A percentile compares a stretch with the other conserved stretches of the same genome.
phyloP scores from a whole-genome alignment of 2,888 invertebrate genomes.

The Torymus tubicola region DNA sequence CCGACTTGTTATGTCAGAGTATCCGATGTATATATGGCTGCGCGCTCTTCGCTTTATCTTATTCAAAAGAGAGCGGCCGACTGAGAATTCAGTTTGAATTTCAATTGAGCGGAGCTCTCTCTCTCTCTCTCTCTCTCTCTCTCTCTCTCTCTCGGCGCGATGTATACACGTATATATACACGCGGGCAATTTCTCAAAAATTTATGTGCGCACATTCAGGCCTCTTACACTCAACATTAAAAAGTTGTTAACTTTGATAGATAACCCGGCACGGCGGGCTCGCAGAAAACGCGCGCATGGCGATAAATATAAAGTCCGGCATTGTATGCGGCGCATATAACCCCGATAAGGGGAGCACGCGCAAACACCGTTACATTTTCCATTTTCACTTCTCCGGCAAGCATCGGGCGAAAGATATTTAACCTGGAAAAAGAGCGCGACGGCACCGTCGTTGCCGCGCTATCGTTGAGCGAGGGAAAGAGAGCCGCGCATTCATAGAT shows the following conservation, averaged over 20 bases:
- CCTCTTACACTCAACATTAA: too few relatives aligned
- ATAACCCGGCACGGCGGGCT: not conserved
- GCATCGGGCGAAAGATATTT: not conserved
- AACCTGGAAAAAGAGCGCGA: conserved; percentile 3
- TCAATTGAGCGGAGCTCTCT: too few relatives aligned
- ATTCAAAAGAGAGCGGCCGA: too few relatives aligned
- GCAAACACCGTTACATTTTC: conserved; percentile 20
- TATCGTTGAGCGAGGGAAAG: not conserved
- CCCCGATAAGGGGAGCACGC: conserved; percentile 21
- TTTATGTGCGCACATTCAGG: too few relatives aligned
- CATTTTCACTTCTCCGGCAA: conserved; percentile 3
- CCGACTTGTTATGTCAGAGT: too few relatives aligned
- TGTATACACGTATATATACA: too few relatives aligned
- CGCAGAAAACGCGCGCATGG: not conserved
- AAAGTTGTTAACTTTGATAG: not conserved
- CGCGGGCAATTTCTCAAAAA: too few relatives aligned
- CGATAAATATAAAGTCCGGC: conserved; percentile 17
- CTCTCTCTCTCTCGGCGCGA: too few relatives aligned
- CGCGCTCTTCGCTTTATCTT: too few relatives aligned
- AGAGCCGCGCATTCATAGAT: conserved; percentile 26
- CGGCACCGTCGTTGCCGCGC: not conserved
- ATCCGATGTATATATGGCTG: too few relatives aligned
- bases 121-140: too few relatives aligned
- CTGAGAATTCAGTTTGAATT: too few relatives aligned
- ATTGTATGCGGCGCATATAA: not conserved